Evolutionary conservation across 2,888 invertebrate species (phyloP).

Genomic region (Diadegma fenestrale): DNA sequence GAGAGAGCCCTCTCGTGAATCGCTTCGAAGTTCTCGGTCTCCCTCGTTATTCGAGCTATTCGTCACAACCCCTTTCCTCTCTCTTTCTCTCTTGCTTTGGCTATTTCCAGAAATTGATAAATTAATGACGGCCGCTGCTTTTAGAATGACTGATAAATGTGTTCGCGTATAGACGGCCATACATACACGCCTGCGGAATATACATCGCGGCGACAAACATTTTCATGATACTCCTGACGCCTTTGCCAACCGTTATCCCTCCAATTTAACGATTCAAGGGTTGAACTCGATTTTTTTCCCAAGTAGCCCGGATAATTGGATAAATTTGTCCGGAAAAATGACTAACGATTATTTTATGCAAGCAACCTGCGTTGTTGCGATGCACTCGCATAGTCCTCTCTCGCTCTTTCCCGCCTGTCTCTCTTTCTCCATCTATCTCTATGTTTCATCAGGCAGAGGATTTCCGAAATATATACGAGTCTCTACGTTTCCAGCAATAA

Average conservation of each 20-base stretch:
- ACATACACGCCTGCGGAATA: not conserved
- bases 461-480: constrained; percentile 42
- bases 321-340: not conserved
- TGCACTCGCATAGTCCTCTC: not conserved
- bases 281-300: too few relatives aligned
- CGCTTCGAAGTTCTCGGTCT: constrained; percentile 32
- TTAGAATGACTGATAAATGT: constrained; percentile 57
- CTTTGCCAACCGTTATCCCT: not conserved
- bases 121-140: constrained; percentile 58
- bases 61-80: constrained; percentile 42
- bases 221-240: not conserved
- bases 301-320: not conserved
- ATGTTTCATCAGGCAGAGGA: constrained; percentile 24
- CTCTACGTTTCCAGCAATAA: constrained; percentile 21
- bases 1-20: constrained; percentile 44
- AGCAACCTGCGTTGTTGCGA: too few relatives aligned
- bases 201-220: not conserved
- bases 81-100: constrained; percentile 43
- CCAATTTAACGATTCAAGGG: not conserved
- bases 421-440: not conserved
- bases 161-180: not conserved
- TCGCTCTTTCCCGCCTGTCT: not conserved
- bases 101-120: constrained; percentile 52
- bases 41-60: constrained; percentile 46
- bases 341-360: not conserved